These are phyloP conservation scores for Onthophagus sagittarius DNA, from an alignment of 2,888 invertebrate genomes.

Conservation along the genomic window DNA sequence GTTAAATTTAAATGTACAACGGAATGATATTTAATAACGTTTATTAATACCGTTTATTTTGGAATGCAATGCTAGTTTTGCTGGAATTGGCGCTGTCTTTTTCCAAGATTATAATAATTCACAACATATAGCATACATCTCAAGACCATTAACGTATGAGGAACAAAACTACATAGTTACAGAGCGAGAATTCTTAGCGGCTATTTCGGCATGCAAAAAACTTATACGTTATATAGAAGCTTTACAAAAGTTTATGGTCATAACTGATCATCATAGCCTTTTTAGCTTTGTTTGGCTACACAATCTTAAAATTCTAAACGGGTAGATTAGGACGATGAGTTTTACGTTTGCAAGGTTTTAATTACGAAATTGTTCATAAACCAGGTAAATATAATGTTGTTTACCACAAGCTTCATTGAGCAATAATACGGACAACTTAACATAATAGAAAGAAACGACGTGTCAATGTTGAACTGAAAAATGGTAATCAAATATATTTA, in stretches of 20 bases:
- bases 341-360: neutral
- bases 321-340: slow-evolving; percentile 4
- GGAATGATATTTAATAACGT: too few species aligned
- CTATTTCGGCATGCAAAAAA: slow-evolving; percentile 22
- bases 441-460: too few species aligned
- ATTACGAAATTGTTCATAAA: neutral
- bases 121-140: slow-evolving; percentile 22
- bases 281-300: neutral
- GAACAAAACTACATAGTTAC: slow-evolving; percentile 20
- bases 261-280: slow-evolving; percentile 14
- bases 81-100: slow-evolving; percentile 22
- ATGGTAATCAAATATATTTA: neutral
- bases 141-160: slow-evolving; percentile 15
- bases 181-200: slow-evolving; percentile 21
- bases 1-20: slow-evolving; percentile 10
- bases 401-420: neutral
- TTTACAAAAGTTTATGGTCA: slow-evolving; percentile 11
- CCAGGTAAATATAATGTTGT: neutral
- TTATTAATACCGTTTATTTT: slow-evolving; percentile 15
- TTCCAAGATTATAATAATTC: slow-evolving; percentile 10
- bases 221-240: slow-evolving; percentile 19
- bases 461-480: neutral
- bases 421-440: too few species aligned
- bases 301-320: slow-evolving; percentile 11
- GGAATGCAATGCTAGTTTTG: slow-evolving; percentile 18